phyloP scores from a whole-genome alignment of 2,888 invertebrate genomes.

The Isoperla grammatica region DNA sequence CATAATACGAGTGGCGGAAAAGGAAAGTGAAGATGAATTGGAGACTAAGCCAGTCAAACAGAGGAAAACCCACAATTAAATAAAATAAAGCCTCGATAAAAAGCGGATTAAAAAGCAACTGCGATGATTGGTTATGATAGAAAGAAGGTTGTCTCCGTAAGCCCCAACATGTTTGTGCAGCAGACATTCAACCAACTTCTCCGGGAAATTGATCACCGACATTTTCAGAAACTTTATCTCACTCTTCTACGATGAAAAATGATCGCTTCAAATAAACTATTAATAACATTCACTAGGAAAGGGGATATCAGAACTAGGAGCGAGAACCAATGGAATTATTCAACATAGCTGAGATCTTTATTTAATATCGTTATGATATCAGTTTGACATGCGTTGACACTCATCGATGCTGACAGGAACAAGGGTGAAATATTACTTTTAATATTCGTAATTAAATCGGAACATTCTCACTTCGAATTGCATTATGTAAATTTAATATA shows the following conservation, averaged over 20 bases:
- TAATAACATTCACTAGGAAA: slow-evolving; percentile 3
- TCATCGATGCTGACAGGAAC: not conserved
- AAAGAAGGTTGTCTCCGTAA: slow-evolving; percentile 14
- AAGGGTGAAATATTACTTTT: not conserved
- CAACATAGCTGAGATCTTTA: slow-evolving; percentile 2
- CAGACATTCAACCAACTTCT: not conserved
- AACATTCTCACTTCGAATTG: too few species aligned
- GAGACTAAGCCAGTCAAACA: too few species aligned
- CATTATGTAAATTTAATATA: too few species aligned
- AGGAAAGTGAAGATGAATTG: too few species aligned
- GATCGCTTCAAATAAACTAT: not conserved
- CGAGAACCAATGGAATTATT: slow-evolving; percentile 3
- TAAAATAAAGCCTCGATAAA: too few species aligned
- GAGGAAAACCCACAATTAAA: too few species aligned
- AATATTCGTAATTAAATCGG: too few species aligned
- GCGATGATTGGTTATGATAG: slow-evolving; percentile 21
- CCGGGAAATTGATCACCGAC: not conserved
- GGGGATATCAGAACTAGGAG: not conserved
- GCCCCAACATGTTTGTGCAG: not conserved
- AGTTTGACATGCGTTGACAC: not conserved
- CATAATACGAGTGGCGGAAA: too few species aligned
- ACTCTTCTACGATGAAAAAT: not conserved
- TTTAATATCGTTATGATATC: not conserved
- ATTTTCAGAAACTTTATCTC: not conserved
- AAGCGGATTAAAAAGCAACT: not conserved